A percentile compares a stretch with the other conserved stretches of the same genome.
Conservation (phyloP, 2,888 invertebrate species). For the Oxycera nigricornis region DNA sequence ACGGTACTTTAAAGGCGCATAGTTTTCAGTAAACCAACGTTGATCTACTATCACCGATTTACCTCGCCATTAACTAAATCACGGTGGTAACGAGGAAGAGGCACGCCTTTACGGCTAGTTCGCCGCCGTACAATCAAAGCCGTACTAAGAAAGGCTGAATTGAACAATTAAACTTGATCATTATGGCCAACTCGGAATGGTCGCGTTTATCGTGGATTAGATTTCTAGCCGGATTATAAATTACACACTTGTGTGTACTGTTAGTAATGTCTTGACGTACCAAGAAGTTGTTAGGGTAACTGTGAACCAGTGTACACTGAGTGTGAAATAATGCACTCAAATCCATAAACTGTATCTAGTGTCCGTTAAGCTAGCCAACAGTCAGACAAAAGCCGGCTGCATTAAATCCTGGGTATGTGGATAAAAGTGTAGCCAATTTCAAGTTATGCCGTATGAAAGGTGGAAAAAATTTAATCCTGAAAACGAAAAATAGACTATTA, state of each 20-base stretch:
- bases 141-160: neutral
- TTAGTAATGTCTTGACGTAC: no score
- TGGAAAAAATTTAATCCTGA: no score
- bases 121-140: neutral
- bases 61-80: no score
- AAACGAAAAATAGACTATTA: no score
- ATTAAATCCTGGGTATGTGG: no score
- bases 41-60: no score
- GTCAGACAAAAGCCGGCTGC: no score
- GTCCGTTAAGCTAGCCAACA: neutral
- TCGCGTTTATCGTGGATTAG: neutral
- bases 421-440: no score
- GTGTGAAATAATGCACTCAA: neutral
- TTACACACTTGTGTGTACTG: neutral
- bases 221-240: neutral
- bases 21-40: no score
- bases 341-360: neutral
- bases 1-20: no score
- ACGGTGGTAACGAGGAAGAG: constrained; percentile 24
- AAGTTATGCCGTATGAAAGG: no score
- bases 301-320: neutral
- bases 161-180: constrained; percentile 14
- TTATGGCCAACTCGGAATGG: neutral
- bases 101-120: constrained; percentile 20
- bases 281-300: neutral